phyloP scores from a whole-genome alignment of 2,113 vertebrate species.

The Gallinago jamesoni region DNA sequence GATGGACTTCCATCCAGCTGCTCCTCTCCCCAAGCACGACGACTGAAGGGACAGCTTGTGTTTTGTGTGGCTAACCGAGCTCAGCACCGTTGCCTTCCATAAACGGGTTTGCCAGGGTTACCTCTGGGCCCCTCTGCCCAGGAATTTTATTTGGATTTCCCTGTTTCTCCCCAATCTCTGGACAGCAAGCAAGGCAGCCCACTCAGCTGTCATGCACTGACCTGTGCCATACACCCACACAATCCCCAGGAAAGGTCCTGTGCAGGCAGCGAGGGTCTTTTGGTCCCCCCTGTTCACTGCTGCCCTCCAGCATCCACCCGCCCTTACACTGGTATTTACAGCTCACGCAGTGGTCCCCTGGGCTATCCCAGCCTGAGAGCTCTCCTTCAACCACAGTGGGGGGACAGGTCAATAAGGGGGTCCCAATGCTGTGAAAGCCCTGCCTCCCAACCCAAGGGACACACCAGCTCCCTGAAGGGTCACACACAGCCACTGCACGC shows the following conservation, averaged over 20 bases:
- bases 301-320: background rate
- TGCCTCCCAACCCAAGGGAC: background rate
- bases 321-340: background rate
- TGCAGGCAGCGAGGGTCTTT: background rate
- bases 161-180: background rate
- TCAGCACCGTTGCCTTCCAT: background rate
- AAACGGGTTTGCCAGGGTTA: background rate
- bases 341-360: rapidly evolving
- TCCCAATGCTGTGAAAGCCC: background rate
- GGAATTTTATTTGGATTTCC: background rate
- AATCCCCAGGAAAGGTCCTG: background rate
- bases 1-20: rapidly evolving
- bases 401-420: background rate
- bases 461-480: background rate
- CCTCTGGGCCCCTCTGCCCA: background rate
- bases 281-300: background rate
- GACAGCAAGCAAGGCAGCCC: background rate
- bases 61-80: background rate
- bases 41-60: background rate
- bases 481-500: background rate
- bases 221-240: rapidly evolving
- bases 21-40: rapidly evolving
- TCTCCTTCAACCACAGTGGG: background rate
- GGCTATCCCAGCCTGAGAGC: background rate
- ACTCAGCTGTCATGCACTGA: rapidly evolving